Evolutionary conservation across 1,140 invertebrate species (phyloP).

Genomic region (Cydia splendana): DNA sequence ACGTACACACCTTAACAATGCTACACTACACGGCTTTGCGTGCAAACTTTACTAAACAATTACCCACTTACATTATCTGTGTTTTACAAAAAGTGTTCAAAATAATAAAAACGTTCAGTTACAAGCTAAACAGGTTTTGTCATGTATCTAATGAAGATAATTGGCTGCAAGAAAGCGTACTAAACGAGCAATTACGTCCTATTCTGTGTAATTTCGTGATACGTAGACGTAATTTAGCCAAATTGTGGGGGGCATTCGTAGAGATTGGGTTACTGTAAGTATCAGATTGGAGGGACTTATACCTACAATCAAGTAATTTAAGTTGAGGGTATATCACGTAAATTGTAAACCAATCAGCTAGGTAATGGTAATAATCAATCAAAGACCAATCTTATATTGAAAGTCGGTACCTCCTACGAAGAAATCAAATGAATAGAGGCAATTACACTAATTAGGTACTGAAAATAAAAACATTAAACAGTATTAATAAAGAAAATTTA

Average conservation of each 20-base stretch:
- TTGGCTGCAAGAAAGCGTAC: constrained; percentile 24
- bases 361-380: too few species aligned
- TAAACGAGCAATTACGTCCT: constrained; percentile 5
- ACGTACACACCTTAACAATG: too few species aligned
- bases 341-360: neutral
- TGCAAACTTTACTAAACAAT: neutral
- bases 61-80: neutral
- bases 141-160: constrained; percentile 5
- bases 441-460: too few species aligned
- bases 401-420: neutral
- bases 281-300: too few species aligned
- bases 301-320: neutral
- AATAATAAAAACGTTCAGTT: neutral
- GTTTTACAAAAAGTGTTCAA: neutral
- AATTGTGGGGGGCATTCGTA: neutral
- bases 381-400: too few species aligned
- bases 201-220: constrained; percentile 23
- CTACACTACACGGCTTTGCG: neutral
- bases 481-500: too few species aligned
- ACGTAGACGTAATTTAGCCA: neutral
- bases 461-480: too few species aligned
- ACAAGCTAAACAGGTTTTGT: constrained; percentile 19
- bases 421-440: too few species aligned
- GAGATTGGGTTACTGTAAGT: too few species aligned
- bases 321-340: neutral